These are phyloP conservation scores for Drosophila nigrodunni DNA, from an alignment of 1,140 invertebrate species.

Conservation along the genomic window DNA sequence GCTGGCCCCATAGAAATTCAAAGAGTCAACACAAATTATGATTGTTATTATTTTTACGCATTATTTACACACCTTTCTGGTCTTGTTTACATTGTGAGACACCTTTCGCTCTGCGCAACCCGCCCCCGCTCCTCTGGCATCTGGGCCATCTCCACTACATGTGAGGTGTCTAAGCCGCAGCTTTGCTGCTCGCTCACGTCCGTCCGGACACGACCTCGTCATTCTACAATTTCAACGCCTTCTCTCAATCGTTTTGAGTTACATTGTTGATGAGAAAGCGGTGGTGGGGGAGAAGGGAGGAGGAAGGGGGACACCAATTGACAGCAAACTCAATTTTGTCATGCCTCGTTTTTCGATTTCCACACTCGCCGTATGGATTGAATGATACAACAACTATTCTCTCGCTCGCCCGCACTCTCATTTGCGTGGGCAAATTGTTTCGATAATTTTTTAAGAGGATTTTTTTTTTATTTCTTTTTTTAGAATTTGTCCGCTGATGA, in stretches of 20 bases:
- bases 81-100: constrained; percentile 55
- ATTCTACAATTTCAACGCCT: constrained; percentile 56
- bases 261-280: constrained; percentile 20
- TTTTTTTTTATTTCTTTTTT: constrained; percentile 37
- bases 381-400: neutral
- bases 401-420: constrained; percentile 46
- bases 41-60: constrained; percentile 69
- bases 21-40: constrained; percentile 63
- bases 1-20: constrained; percentile 29
- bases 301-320: constrained; percentile 38
- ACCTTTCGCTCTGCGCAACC: neutral
- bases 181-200: constrained; percentile 56
- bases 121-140: neutral
- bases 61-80: constrained; percentile 66
- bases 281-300: neutral
- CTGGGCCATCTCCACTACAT: constrained; percentile 8
- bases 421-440: constrained; percentile 61
- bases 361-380: constrained; percentile 17
- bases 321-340: constrained; percentile 62
- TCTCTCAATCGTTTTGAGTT: constrained; percentile 42
- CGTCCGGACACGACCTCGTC: constrained; percentile 44
- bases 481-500: constrained; percentile 42
- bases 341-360: constrained; percentile 60
- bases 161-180: constrained; percentile 54
- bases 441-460: constrained; percentile 63